Base-by-base conservation (phyloP, 1,140 invertebrate genomes). In the Akabosia matsudoensis region DNA sequence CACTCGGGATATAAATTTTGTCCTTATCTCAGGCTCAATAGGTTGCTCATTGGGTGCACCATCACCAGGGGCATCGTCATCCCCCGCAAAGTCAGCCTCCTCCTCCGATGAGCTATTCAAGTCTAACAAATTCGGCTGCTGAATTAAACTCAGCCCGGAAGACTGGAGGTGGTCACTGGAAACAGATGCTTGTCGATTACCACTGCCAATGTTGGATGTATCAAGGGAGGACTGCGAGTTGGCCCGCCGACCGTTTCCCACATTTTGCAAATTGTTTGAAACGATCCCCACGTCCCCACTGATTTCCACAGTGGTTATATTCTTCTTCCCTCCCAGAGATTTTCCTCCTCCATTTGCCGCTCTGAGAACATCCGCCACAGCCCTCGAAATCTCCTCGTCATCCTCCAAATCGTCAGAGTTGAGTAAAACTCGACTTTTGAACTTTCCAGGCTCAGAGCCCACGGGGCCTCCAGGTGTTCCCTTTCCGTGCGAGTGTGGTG, bases 211-310 rank as follows among this genome's bases (percentile, higher is more conserved):
- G 13, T 67, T n/a, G 7, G 24, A 31, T 3, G 54, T 14, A 24
- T n/a, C 4, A n/a, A 14, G 24, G 24, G 4, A 24, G 54, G 14
- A 16, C 13, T 4, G 54, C 14, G 24, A 61, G 24, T 30, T 2
- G 26, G 14, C 2, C 30, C 30, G 28, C 61, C 61, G 31, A 67
- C 61, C 4, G 54, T 56, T 45, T 13, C 4, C 7, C 54, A 56
- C 54, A 56, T 56, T 7, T 24, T 56, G 54, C 10, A 24, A 16
- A 67, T 67, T 31, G n/a, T 67, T 67, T 2, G 61, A 67, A 0
- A 77, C 76, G 31, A 77, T 77, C 22, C 76, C 76, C 4, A 77
- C 76, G 22, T 77, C 76, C 54, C 76, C 76, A 77, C 76, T 77
- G 33, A 77, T 77, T 54, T 77, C 76, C 54, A 77, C 76, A 45